A percentile compares a stretch with the other conserved stretches of the same genome.
Conservation (phyloP, 2,888 invertebrate species). For the Phyllotreta cruciferae region DNA sequence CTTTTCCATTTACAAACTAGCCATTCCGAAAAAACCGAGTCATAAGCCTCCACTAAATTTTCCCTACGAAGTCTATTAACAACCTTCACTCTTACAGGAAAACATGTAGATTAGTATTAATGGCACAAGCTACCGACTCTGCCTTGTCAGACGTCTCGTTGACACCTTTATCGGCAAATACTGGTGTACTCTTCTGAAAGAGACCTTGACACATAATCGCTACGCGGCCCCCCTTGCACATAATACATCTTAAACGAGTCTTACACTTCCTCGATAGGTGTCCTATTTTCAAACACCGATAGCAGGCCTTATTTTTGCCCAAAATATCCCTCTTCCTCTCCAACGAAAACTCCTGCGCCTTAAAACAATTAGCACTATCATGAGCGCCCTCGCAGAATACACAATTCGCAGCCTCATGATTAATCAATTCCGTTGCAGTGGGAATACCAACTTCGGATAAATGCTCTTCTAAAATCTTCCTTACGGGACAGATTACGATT, state of each 20-base stretch:
- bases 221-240: no score
- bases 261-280: no score
- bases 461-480: background rate
- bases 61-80: no score
- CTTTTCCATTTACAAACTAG: constrained; percentile 2
- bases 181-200: no score
- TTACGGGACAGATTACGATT: background rate
- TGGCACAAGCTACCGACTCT: no score
- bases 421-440: background rate
- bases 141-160: no score
- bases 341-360: constrained; percentile 3
- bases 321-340: constrained; percentile 1
- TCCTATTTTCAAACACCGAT: no score
- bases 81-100: no score
- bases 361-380: constrained; percentile 1
- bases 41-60: background rate
- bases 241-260: no score
- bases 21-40: constrained; percentile 13
- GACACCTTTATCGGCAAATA: no score
- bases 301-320: background rate
- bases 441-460: background rate
- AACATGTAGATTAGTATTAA: no score
- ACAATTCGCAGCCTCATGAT: background rate
- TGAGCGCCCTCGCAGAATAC: background rate
- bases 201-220: no score